These are phyloP conservation scores for Hemiprocne comata DNA, from an alignment of 2,113 vertebrate species.

Conservation along the genomic window DNA sequence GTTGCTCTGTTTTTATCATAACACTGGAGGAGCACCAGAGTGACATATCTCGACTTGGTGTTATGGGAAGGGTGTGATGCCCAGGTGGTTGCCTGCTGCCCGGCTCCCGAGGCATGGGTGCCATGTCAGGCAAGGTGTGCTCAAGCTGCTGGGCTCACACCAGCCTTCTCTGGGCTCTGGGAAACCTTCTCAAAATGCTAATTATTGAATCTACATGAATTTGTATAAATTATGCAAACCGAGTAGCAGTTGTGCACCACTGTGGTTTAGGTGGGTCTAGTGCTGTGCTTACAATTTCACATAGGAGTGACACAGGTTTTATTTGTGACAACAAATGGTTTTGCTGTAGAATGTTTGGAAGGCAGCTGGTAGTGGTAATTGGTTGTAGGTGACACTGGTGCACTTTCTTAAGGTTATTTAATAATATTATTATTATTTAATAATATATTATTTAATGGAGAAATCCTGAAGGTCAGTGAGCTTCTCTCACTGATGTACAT, in stretches of 20 bases:
- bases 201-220: constrained; percentile 70
- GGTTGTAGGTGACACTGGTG: constrained; percentile 58
- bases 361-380: constrained; percentile 44
- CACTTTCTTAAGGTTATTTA: constrained; percentile 26
- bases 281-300: constrained; percentile 58
- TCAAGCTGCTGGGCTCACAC: constrained; percentile 41
- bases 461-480: background rate
- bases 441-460: background rate
- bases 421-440: background rate
- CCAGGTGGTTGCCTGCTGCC: background rate
- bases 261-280: constrained; percentile 61
- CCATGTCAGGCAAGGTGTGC: accelerated
- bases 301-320: constrained; percentile 56
- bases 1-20: background rate
- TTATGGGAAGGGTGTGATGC: background rate
- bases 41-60: background rate
- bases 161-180: constrained; percentile 62
- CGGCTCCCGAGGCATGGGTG: accelerated
- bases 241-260: constrained; percentile 31
- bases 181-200: constrained; percentile 66
- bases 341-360: constrained; percentile 63
- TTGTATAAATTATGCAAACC: constrained; percentile 75
- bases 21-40: background rate
- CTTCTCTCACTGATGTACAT: background rate
- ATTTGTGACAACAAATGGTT: constrained; percentile 44